Evolutionary conservation across 2,113 vertebrate genomes (phyloP), one percentile per base, ranked within the genome.

Genomic region (Pygoscelis adeliae): DNA sequence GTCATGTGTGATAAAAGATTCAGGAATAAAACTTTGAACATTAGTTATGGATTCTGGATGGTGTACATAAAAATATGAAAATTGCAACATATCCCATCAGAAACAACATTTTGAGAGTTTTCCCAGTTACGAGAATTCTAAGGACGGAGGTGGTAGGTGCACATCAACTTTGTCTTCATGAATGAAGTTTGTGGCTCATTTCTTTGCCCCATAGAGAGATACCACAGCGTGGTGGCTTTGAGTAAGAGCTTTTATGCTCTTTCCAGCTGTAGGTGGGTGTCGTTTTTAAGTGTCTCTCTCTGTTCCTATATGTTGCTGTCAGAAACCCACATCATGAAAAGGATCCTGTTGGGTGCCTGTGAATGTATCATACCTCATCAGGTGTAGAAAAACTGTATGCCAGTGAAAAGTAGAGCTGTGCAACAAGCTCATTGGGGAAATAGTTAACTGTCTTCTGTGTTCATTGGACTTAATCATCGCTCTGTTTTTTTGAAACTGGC

Each of bases 401-500:
- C 36, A 66, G 22, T 81, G 55, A 73, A 65, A 84, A 74, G 65
- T 13, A 71, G 25, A 85, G 22, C 22, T 76, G 17, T 77, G 52
- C 50, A 95, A 49, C 62, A 78, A 70, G 32, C 9, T 93, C 34
- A 25, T 12, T 70, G 56, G 79, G 67, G 49, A 92, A 92, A 70
- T 21, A 70, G 22, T 78, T 42, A 63, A 63, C 62, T 84, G 40
- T 89, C 49, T 80, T 83, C 66, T 73, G 13, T 69, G 73, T 73
- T 96, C 53, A 58, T 69, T 89, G 46, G 62, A 72, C 66, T 78
- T 91, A 67, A 81, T 89, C 34, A 73, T 83, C 2, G 2, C 42
- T 78, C 38, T 83, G 47, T 71, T 67, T 92, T 95, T 95, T 89
- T 90, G 26, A 94, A 91, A 76, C 26, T 76, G 69, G 82, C 66